Percentiles rank a stretch among this genome's conserved stretches.
phyloP scores from a whole-genome alignment of 2,888 invertebrate genomes.

The Loripinus fragilis region DNA sequence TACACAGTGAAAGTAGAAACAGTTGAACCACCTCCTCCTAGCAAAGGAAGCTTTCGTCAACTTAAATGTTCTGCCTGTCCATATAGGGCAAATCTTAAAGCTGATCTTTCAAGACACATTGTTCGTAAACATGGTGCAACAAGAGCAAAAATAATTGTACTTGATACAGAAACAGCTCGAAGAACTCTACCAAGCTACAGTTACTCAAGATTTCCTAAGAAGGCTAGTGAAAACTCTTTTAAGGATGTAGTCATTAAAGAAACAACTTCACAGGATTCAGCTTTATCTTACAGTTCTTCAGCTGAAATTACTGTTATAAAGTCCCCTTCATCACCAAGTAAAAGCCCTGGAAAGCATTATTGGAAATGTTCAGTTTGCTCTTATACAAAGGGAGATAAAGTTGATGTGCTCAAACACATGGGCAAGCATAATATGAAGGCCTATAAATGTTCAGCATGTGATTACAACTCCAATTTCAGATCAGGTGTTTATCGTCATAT shows the following conservation, averaged over 20 bases:
- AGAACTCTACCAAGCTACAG: constrained; percentile 71
- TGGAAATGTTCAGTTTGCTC: constrained; percentile 96
- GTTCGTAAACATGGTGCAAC: constrained; percentile 84
- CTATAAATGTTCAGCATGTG: constrained; percentile 81
- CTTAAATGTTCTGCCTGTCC: constrained; percentile 97
- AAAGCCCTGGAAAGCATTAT: constrained; percentile 55
- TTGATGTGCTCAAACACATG: constrained; percentile 77
- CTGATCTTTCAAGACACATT: constrained; percentile 98
- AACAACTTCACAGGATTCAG: not conserved
- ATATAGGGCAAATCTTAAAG: constrained; percentile 97
- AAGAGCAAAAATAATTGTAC: constrained; percentile 64
- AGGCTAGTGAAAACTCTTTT: not conserved
- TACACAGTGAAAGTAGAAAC: constrained; percentile 26
- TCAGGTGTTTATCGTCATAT: constrained; percentile 82
- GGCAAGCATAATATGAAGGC: constrained; percentile 74
- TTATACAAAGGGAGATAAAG: constrained; percentile 84
- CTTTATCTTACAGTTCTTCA: not conserved
- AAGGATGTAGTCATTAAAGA: not conserved
- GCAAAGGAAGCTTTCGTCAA: constrained; percentile 45
- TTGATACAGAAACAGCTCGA: constrained; percentile 72
- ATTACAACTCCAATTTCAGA: constrained; percentile 82
- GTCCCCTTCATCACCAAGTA: constrained; percentile 34
- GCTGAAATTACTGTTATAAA: constrained; percentile 19
- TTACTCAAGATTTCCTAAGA: constrained; percentile 44
- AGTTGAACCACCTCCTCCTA: constrained; percentile 18